phyloP scores from a whole-genome alignment of 2,113 vertebrate species.

The Hippocampus zosterae region DNA sequence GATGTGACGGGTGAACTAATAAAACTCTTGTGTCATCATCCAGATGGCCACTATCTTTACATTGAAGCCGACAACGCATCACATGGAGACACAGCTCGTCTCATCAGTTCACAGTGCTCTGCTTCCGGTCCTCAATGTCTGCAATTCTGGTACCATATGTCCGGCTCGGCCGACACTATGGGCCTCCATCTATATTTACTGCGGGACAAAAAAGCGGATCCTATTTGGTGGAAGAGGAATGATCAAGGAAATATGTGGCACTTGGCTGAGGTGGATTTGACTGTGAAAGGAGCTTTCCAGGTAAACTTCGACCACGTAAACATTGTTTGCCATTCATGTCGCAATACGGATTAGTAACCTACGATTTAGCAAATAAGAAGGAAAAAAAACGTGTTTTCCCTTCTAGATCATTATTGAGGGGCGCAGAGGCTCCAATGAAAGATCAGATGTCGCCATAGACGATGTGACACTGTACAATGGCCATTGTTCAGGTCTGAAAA shows the following conservation, averaged over 20 bases:
- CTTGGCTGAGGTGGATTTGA: constrained; percentile 61
- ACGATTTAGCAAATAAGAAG: too few species aligned
- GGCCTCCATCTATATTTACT: constrained; percentile 67
- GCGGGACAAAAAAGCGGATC: constrained; percentile 26
- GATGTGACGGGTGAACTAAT: too few species aligned
- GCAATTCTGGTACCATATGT: constrained; percentile 84
- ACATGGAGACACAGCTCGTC: constrained; percentile 60
- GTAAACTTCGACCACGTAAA: constrained; percentile 21
- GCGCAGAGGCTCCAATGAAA: constrained; percentile 64
- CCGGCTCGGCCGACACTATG: constrained; percentile 66
- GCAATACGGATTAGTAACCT: too few species aligned
- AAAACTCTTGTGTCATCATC: too few species aligned
- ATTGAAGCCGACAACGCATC: constrained; percentile 56
- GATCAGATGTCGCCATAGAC: constrained; percentile 73
- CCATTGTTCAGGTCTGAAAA: constrained; percentile 60
- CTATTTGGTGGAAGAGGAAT: constrained; percentile 53
- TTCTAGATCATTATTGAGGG: constrained; percentile 74
- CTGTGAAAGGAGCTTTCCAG: constrained; percentile 47
- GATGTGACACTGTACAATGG: constrained; percentile 67
- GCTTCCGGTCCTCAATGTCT: constrained; percentile 71
- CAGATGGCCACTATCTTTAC: constrained; percentile 73
- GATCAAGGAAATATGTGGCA: constrained; percentile 69
- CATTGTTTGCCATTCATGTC: neutral
- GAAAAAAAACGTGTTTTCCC: neutral
- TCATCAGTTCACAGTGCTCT: constrained; percentile 69